Base-by-base conservation (phyloP, 2,797 vertebrate species). In the Prionace glauca region DNA sequence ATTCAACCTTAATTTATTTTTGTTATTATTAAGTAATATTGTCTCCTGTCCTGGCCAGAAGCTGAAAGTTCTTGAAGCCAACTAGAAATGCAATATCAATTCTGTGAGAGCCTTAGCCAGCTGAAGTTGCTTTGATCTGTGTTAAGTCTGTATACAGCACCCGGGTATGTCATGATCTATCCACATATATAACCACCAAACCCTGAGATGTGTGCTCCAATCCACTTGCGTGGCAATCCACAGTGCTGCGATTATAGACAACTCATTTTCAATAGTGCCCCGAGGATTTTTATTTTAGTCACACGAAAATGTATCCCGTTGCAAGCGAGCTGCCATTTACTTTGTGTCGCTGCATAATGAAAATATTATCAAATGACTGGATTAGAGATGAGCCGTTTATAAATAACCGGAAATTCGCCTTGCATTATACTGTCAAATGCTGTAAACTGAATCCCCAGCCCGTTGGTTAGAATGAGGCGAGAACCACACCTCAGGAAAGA, bases 361-460 rank as follows among this genome's bases (percentile, higher is more conserved):
- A 71, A 94, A 16, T 93, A 94, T 56, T 50, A 94, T 74, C 71
- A 50, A 94, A 41, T 18, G 62, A 69, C 65, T 67, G 90, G 65
- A 69, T 92, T 92, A 69, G 65, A 41, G 90, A 92, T 69, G 90
- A 67, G 90, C 65, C 69, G 90, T 69, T 92, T 41, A 92, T 41
- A 69, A 92, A 24, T 92, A 92, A 69, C 32, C 65, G 90, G 90
- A 92, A 67, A 36, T 45, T 84, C 24, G 62, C 32, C 36, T 69
- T 67, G 60, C 45, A 87, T 32, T 18, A 26, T 62, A 16, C 86
- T 90, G 29, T 1, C 56, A 20, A 90, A 60, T 62, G 56, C 18
- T 62, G 90, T 67, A 69, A 69, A 69, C 29, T n/a, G 18, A 65
- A n/a, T 29, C 88, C 50, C 16, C 88, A 67, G 36, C 18, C 11